These are phyloP conservation scores for Palloptera scutellata DNA, from an alignment of 2,888 invertebrate species.

Conservation along the genomic window DNA sequence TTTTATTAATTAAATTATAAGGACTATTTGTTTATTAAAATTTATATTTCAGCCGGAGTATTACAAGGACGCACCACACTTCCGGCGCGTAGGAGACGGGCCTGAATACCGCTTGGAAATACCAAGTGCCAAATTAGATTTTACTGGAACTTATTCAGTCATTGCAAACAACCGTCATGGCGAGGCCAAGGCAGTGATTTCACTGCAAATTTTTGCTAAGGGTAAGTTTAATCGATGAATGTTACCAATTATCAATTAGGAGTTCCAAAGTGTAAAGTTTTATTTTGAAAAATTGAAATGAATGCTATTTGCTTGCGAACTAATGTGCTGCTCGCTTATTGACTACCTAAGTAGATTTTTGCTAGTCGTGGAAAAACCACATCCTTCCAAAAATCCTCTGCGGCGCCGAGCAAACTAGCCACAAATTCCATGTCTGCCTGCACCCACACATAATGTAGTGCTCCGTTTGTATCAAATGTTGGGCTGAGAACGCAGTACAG, in stretches of 20 bases:
- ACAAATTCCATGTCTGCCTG: conserved; percentile 62
- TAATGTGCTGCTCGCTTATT: conserved; percentile 33
- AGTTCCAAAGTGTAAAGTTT: background rate
- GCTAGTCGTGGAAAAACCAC: conserved; percentile 57
- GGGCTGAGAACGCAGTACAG: conserved; percentile 63
- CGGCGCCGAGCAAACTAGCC: conserved; percentile 54
- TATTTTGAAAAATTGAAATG: conserved; percentile 22
- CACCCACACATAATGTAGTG: conserved; percentile 63
- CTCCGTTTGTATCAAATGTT: conserved; percentile 61
- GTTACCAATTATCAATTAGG: conserved; percentile 4
- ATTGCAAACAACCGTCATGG: conserved; percentile 84
- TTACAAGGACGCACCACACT: conserved; percentile 85
- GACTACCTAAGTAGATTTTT: conserved; percentile 52
- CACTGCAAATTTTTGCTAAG: conserved; percentile 84
- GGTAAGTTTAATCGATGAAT: conserved; percentile 66
- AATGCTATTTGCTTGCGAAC: conserved; percentile 14
- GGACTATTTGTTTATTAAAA: conserved; percentile 25
- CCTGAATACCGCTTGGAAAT: conserved; percentile 86
- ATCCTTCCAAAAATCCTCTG: conserved; percentile 61
- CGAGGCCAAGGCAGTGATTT: conserved; percentile 85
- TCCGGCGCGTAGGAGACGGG: conserved; percentile 76
- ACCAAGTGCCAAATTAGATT: conserved; percentile 84
- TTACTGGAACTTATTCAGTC: conserved; percentile 86
- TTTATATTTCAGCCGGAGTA: conserved; percentile 76
- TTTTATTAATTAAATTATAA: background rate